These are phyloP conservation scores for Toxonevra muliebris DNA, from an alignment of 2,888 invertebrate species.

Conservation along the genomic window DNA sequence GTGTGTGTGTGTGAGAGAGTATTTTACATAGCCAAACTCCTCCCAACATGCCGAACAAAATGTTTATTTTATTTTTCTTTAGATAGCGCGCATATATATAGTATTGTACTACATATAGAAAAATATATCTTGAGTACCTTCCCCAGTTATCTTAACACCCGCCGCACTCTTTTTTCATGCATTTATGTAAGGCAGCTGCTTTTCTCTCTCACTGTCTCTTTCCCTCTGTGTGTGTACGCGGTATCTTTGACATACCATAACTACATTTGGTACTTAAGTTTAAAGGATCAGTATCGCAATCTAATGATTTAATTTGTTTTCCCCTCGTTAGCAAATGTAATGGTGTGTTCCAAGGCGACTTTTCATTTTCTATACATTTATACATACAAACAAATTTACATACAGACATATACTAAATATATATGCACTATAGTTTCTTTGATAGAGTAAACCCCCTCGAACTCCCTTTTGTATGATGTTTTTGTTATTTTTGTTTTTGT, in stretches of 20 bases:
- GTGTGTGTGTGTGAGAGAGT: neutral
- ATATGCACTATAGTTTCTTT: neutral
- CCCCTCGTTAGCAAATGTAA: slow-evolving; percentile 64
- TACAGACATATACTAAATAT: neutral
- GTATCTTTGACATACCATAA: slow-evolving; percentile 34
- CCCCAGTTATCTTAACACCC: neutral
- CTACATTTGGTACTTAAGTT: slow-evolving; percentile 44
- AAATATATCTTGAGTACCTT: slow-evolving; percentile 6
- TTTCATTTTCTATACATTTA: slow-evolving; percentile 36
- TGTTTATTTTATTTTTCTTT: no score
- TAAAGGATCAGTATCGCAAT: slow-evolving; percentile 62
- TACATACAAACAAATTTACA: neutral
- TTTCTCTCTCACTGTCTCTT: neutral
- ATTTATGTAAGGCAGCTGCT: no score
- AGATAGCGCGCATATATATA: no score
- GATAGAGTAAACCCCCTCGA: neutral
- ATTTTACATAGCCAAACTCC: slow-evolving; percentile 14
- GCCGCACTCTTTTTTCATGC: neutral
- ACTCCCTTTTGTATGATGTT: slow-evolving; percentile 24
- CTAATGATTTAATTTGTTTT: slow-evolving; percentile 66
- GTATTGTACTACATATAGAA: neutral
- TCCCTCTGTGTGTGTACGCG: slow-evolving; percentile 7
- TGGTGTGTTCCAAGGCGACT: slow-evolving; percentile 58
- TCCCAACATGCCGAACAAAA: neutral
- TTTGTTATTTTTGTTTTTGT: slow-evolving; percentile 17